Percentiles rank a stretch among this genome's conserved stretches.
phyloP scores from a whole-genome alignment of 2,888 invertebrate genomes.

The Arctia plantaginis region DNA sequence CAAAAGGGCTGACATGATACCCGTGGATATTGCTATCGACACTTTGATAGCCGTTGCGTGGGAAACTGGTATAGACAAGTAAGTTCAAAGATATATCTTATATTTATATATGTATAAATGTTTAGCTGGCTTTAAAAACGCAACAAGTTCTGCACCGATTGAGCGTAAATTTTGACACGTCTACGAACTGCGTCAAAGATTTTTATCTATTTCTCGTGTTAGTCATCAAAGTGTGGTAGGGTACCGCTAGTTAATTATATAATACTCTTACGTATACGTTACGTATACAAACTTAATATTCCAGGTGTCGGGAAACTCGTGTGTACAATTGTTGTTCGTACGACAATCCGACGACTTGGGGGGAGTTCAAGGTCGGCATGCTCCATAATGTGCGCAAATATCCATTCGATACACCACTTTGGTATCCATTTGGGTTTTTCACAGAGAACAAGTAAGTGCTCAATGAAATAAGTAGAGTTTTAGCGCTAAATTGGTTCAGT shows the following conservation, averaged over 20 bases:
- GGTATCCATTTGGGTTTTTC: slow-evolving; percentile 88
- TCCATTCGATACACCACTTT: slow-evolving; percentile 88
- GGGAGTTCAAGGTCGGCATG: slow-evolving; percentile 85
- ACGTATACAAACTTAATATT: neutral
- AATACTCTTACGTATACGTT: too few species aligned
- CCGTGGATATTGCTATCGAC: slow-evolving; percentile 93
- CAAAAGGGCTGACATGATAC: slow-evolving; percentile 90
- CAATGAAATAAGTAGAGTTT: neutral
- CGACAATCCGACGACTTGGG: slow-evolving; percentile 90
- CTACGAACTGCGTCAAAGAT: too few species aligned
- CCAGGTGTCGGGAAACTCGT: slow-evolving; percentile 67
- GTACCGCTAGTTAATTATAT: too few species aligned
- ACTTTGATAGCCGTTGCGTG: slow-evolving; percentile 90
- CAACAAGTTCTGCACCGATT: too few species aligned
- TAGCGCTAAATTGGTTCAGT: too few species aligned
- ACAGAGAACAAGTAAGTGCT: slow-evolving; percentile 77
- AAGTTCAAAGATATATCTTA: slow-evolving; percentile 33
- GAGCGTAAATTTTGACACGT: too few species aligned
- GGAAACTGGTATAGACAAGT: slow-evolving; percentile 87
- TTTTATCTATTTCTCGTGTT: too few species aligned
- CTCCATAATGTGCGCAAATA: slow-evolving; percentile 81
- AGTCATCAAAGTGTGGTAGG: too few species aligned
- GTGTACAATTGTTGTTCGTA: slow-evolving; percentile 94
- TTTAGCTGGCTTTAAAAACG: too few species aligned
- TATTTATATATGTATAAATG: too few species aligned